phyloP scores from a whole-genome alignment of 35 echinoderm and acorn worm genomes.

The Stichopus chloronotus region DNA sequence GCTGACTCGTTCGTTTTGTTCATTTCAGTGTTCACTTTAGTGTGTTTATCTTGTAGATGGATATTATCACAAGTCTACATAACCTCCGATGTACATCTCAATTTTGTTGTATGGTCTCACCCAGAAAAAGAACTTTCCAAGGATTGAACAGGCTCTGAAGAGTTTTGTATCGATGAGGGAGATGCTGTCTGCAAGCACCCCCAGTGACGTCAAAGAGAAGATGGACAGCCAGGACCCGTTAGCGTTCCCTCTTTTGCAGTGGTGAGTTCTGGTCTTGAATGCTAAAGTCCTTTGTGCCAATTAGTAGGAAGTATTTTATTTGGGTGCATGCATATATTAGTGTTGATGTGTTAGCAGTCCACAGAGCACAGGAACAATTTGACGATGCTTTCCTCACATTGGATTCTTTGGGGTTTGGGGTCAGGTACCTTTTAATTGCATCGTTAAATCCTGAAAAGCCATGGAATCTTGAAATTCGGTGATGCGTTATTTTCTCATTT shows the following conservation, averaged over 20 bases:
- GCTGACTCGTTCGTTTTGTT: neutral
- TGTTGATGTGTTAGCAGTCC: too few species aligned
- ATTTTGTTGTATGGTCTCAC: neutral
- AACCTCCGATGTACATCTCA: neutral
- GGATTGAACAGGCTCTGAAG: slow-evolving; percentile 78
- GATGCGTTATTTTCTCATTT: too few species aligned
- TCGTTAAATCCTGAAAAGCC: too few species aligned
- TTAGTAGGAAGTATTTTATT: neutral
- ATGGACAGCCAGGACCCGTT: slow-evolving; percentile 88
- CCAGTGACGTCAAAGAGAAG: slow-evolving; percentile 81
- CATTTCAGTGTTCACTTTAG: neutral
- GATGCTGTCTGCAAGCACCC: slow-evolving; percentile 81
- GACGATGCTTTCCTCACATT: too few species aligned
- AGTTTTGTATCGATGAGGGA: slow-evolving; percentile 95
- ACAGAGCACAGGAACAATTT: too few species aligned
- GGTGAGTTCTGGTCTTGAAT: slow-evolving; percentile 43
- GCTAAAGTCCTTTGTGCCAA: slow-evolving; percentile 6
- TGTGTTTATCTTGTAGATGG: neutral
- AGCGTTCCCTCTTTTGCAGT: slow-evolving; percentile 92
- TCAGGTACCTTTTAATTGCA: too few species aligned
- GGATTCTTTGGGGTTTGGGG: too few species aligned
- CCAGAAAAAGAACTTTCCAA: slow-evolving; percentile 97
- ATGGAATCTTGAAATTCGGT: too few species aligned
- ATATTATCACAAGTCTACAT: too few species aligned
- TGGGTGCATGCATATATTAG: too few species aligned